Conservation (phyloP, 2,888 invertebrate species). For the Drosophila macrospina region DNA sequence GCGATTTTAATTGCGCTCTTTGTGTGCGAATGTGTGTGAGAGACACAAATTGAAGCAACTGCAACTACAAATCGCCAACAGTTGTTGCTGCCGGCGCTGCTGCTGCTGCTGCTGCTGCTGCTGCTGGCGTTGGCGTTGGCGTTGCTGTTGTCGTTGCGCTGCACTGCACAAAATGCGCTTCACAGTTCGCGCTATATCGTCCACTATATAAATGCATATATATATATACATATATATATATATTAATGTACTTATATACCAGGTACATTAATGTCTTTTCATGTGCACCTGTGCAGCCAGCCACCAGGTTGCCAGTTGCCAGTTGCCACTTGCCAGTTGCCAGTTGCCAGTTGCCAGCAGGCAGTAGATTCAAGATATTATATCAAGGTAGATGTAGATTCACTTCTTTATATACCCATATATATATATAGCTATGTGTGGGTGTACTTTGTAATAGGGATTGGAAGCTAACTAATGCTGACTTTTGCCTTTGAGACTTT, state of each 20-base stretch:
- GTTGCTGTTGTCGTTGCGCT: slow-evolving; percentile 58
- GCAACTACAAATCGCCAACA: slow-evolving; percentile 73
- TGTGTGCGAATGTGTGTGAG: slow-evolving; percentile 28
- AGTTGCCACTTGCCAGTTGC: too few species aligned
- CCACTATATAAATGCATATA: slow-evolving; percentile 20
- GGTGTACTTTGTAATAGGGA: slow-evolving; percentile 1
- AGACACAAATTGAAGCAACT: slow-evolving; percentile 67
- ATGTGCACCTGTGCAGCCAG: slow-evolving; percentile 68
- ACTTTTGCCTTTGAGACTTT: slow-evolving; percentile 33
- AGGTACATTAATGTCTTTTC: slow-evolving; percentile 59
- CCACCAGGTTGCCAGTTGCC: slow-evolving; percentile 21
- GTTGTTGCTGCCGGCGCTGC: slow-evolving; percentile 51
- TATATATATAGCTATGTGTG: not conserved
- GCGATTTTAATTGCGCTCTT: slow-evolving; percentile 67
- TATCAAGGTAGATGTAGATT: slow-evolving; percentile 22
- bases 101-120: slow-evolving; percentile 15
- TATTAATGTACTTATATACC: slow-evolving; percentile 16
- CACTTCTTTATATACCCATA: not conserved
- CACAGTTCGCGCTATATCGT: slow-evolving; percentile 44
- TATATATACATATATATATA: slow-evolving; percentile 17
- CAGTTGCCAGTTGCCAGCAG: slow-evolving; percentile 18
- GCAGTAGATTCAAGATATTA: slow-evolving; percentile 40
- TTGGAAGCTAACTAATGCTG: slow-evolving; percentile 35
- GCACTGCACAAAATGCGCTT: slow-evolving; percentile 30
- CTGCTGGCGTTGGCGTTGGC: slow-evolving; percentile 35